A percentile compares a stretch with the other conserved stretches of the same genome.
These are phyloP conservation scores for Petrolisthes manimaculis DNA, from an alignment of 2,888 invertebrate genomes.

Conservation along the genomic window DNA sequence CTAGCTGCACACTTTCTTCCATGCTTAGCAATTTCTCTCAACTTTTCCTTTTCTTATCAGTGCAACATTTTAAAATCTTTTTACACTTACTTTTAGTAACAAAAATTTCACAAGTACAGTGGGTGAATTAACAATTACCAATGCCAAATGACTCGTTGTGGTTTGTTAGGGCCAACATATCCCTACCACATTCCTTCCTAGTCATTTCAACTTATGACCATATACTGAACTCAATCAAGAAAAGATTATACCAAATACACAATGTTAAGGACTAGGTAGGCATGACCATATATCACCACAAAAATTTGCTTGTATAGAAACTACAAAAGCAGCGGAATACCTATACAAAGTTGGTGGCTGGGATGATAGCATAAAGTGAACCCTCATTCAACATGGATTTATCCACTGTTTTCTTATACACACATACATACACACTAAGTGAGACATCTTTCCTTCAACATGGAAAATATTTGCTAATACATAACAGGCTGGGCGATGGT, in stretches of 20 bases:
- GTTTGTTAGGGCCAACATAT: conserved; percentile 19
- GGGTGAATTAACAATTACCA: not conserved
- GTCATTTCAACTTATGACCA: not conserved
- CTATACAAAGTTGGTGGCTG: not conserved
- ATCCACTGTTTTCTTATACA: too few relatives aligned
- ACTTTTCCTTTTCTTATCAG: not conserved
- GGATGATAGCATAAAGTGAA: not conserved
- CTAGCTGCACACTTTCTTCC: not conserved
- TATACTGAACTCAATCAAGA: not conserved
- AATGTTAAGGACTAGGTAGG: conserved; percentile 10
- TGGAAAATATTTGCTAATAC: too few relatives aligned
- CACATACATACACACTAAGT: too few relatives aligned
- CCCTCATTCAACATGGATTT: too few relatives aligned
- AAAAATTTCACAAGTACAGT: conserved; percentile 6
- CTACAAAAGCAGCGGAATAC: not conserved
- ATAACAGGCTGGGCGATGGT: too few relatives aligned
- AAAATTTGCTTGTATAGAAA: conserved; percentile 3
- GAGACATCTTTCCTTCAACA: too few relatives aligned
- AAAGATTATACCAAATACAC: not conserved
- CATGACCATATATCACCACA: not conserved
- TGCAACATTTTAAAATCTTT: not conserved
- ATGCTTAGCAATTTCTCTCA: not conserved
- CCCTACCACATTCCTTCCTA: not conserved
- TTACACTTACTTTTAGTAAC: not conserved
- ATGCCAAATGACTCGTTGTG: not conserved